Base-by-base conservation (phyloP, 1,140 invertebrate genomes). In the Phthorimaea operculella region DNA sequence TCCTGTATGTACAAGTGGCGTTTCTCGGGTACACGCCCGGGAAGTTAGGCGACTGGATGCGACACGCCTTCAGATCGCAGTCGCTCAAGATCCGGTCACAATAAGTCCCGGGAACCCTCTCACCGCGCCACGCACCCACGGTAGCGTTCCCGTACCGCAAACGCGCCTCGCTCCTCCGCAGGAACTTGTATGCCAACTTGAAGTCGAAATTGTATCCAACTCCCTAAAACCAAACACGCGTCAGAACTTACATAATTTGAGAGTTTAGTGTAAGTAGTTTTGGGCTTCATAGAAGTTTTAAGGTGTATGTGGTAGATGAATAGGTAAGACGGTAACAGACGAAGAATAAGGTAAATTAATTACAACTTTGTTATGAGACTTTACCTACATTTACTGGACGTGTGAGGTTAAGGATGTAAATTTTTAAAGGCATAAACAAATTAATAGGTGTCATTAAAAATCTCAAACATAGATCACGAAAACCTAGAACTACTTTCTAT, bases 11-110 rank as follows among this genome's bases (percentile, higher is more conserved):
- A 82, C 94, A 96, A 54, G 92, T 94, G 50, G 94, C 90, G 79
- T 95, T 95, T 58, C 94, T 86, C 2, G 93, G 93, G 83, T 95
- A 95, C 51, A 95, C 90, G 15, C 94, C 94, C 10, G 93, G 94
- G 82, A 93, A 95, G 86, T 95, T 95, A 4, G 94, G 93, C 14
- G 92, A 93, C 83, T 94, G 93, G 34, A 95, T 90, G 28, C 91
- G 88, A 76, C 92, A 93, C 48, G 88, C 86, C 60, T 87, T 81
- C 21, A 88, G 86, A 61, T 90, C 88, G 66, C 90, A 93, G 66
- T 90, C 89, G 60, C 90, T 90, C 57, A 94, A 88, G 59, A 93
- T 88, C 64, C 92, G 88, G 79, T 94, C 92, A 79, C 93, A 95
- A 75, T 93, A 93, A 55, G 90, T 92, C 47, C 90, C 91, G 12